phyloP scores from a whole-genome alignment of 1,140 invertebrate species.

The Meloidogyne floridensis region DNA sequence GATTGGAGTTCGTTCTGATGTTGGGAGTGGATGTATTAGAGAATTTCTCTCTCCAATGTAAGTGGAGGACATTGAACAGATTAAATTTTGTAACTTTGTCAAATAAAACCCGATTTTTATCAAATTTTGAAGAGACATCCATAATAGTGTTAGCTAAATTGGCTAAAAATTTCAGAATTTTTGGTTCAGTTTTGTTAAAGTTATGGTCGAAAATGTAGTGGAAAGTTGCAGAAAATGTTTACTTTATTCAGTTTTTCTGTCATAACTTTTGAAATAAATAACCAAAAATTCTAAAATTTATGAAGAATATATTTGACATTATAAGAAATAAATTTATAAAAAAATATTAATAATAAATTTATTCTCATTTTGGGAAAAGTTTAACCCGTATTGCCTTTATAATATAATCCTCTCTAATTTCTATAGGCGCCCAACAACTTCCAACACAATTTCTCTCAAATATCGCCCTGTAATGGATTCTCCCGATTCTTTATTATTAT shows the following conservation, averaged over 20 bases:
- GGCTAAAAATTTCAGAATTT: too few relatives aligned
- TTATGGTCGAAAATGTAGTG: too few relatives aligned
- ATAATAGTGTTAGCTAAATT: too few relatives aligned
- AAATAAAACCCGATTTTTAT: too few relatives aligned
- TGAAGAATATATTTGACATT: too few relatives aligned
- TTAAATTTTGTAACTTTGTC: not conserved
- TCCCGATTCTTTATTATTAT: slow-evolving; percentile 57
- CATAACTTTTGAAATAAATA: not conserved
- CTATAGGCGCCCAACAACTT: slow-evolving; percentile 48
- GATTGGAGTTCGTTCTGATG: slow-evolving; percentile 55
- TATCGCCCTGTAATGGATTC: slow-evolving; percentile 59
- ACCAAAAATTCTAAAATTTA: too few relatives aligned
- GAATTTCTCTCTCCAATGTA: slow-evolving; percentile 59
- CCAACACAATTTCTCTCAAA: slow-evolving; percentile 55
- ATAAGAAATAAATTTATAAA: too few relatives aligned
- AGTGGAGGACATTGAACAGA: not conserved
- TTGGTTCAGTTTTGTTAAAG: too few relatives aligned
- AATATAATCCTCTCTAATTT: not conserved
- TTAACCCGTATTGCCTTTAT: not conserved
- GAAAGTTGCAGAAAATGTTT: too few relatives aligned
- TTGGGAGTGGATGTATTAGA: slow-evolving; percentile 47
- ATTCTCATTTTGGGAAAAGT: too few relatives aligned
- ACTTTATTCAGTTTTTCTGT: not conserved
- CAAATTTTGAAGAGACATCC: too few relatives aligned
- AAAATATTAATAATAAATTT: too few relatives aligned